Percentiles rank a stretch among this genome's conserved stretches.
These are phyloP conservation scores for Carposina sasakii DNA, from an alignment of 1,140 invertebrate genomes.

Conservation along the genomic window DNA sequence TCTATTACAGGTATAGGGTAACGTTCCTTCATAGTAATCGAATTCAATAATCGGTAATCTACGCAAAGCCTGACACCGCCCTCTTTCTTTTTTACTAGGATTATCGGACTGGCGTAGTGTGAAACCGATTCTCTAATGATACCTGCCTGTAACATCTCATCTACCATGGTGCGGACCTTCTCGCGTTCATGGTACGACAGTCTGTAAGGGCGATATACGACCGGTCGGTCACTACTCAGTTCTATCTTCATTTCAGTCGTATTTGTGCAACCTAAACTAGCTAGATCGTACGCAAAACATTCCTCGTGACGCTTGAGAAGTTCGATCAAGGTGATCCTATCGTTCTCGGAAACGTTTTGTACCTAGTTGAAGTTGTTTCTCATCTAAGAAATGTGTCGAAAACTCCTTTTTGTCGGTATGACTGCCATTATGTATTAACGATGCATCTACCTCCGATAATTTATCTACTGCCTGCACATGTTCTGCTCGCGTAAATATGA, in stretches of 20 bases:
- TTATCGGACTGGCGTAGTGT: conserved; percentile 21
- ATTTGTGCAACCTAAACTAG: conserved; percentile 16
- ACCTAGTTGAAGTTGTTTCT: no score
- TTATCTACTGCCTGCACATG: no score
- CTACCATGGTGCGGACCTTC: conserved; percentile 16
- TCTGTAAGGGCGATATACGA: conserved; percentile 15
- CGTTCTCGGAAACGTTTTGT: no score
- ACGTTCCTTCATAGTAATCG: conserved; percentile 42
- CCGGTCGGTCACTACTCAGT: conserved; percentile 14
- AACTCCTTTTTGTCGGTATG: no score
- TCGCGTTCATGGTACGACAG: neutral
- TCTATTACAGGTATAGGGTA: conserved; percentile 65
- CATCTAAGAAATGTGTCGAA: no score
- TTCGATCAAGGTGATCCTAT: no score
- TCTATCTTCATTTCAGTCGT: conserved; percentile 19
- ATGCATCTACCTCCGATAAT: no score
- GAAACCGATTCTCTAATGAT: conserved; percentile 16
- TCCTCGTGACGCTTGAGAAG: no score
- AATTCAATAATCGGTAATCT: conserved; percentile 62
- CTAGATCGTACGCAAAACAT: conserved; percentile 22
- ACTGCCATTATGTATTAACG: no score
- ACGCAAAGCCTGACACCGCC: conserved; percentile 28
- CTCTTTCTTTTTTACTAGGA: conserved; percentile 26
- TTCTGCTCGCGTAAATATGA: no score
- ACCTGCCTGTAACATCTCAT: conserved; percentile 6